Evolutionary conservation across 64 coral and sea anemone genomes (phyloP).

Genomic region (Porites australiensis): DNA sequence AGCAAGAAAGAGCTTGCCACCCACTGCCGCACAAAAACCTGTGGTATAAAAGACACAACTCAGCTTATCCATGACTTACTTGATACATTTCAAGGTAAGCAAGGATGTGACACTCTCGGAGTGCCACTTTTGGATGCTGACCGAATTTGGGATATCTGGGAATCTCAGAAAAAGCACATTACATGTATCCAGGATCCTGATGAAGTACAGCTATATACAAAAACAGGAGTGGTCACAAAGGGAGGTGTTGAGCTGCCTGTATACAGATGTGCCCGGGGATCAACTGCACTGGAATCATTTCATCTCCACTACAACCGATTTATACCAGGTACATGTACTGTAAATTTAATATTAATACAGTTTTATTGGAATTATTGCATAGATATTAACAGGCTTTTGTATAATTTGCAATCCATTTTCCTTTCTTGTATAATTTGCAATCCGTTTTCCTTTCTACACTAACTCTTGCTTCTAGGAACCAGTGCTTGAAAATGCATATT

Average conservation of each 20-base stretch:
- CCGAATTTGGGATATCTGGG: constrained; percentile 61
- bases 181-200: constrained; percentile 36
- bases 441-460: not conserved
- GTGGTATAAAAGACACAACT: not conserved
- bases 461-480: not conserved
- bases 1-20: constrained; percentile 44
- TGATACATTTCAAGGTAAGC: not conserved
- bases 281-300: constrained; percentile 75
- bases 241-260: constrained; percentile 12
- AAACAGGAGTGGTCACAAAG: constrained; percentile 35
- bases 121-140: constrained; percentile 64
- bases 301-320: constrained; percentile 70
- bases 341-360: too few relatives aligned
- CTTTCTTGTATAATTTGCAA: not conserved
- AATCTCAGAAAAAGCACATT: constrained; percentile 27
- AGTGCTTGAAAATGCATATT: constrained; percentile 64
- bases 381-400: too few relatives aligned
- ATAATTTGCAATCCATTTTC: not conserved
- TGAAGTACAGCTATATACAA: constrained; percentile 25
- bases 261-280: constrained; percentile 70
- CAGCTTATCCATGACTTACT: constrained; percentile 13
- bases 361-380: too few relatives aligned
- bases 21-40: constrained; percentile 45
- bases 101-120: constrained; percentile 61
- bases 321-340: constrained; percentile 44